phyloP scores from a whole-genome alignment of 2,888 invertebrate species.

The Idaea biselata region DNA sequence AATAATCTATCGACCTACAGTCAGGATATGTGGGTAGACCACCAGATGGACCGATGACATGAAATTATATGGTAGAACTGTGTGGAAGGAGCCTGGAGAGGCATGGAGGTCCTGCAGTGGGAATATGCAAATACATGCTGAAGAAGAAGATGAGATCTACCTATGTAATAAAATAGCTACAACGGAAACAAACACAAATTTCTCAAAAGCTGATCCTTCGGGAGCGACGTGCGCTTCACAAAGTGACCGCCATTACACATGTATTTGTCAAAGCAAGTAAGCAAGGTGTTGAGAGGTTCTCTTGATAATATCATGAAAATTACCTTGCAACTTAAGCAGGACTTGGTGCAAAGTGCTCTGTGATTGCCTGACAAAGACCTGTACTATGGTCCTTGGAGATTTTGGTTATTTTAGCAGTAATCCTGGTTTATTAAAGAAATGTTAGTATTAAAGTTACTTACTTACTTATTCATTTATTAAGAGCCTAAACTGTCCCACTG shows the following conservation, averaged over 20 bases:
- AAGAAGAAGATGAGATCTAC: too few species aligned
- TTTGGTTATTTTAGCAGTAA: background rate
- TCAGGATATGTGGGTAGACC: too few species aligned
- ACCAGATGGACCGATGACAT: too few species aligned
- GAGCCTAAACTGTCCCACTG: too few species aligned
- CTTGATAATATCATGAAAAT: background rate
- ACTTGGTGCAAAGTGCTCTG: background rate
- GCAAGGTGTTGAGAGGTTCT: conserved; percentile 52
- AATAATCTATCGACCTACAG: too few species aligned
- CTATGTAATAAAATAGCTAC: conserved; percentile 9
- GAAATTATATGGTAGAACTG: too few species aligned
- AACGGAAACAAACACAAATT: conserved; percentile 50
- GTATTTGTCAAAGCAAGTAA: conserved; percentile 46
- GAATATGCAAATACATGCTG: too few species aligned
- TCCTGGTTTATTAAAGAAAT: too few species aligned
- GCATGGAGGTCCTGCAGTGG: too few species aligned
- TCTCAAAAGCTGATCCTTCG: conserved; percentile 59
- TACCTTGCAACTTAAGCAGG: background rate
- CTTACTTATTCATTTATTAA: too few species aligned
- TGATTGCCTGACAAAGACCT: background rate
- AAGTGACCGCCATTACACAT: conserved; percentile 77
- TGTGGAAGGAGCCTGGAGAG: too few species aligned
- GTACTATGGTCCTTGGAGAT: background rate
- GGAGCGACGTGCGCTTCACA: conserved; percentile 62
- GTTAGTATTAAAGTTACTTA: too few species aligned